phyloP scores from a whole-genome alignment of 2,888 invertebrate genomes.

The Halictus ligatus region DNA sequence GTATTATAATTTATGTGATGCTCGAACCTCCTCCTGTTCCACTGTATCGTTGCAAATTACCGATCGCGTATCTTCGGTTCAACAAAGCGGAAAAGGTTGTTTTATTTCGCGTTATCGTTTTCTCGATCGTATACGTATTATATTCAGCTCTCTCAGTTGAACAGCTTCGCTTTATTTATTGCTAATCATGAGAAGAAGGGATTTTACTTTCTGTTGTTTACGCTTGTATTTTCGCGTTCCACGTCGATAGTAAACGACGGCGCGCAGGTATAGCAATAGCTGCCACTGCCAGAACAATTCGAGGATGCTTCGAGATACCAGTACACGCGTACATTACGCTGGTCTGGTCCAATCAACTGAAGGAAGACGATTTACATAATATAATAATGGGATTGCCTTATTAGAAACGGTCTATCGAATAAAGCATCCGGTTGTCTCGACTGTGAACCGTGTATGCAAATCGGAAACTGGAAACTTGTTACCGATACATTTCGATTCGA shows the following conservation, averaged over 20 bases:
- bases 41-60: not conserved
- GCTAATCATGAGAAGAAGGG: not conserved
- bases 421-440: conserved; percentile 31
- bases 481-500: not conserved
- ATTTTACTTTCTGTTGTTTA: too few species aligned
- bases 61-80: not conserved
- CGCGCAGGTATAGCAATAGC: not conserved
- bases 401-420: conserved; percentile 30
- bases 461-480: conserved; percentile 2
- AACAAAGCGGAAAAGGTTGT: not conserved
- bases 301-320: not conserved
- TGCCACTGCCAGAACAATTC: conserved; percentile 7
- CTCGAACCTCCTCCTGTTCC: not conserved
- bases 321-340: conserved; percentile 11
- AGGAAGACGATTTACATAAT: conserved; percentile 37
- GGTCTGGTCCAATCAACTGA: conserved; percentile 22
- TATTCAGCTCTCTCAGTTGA: not conserved
- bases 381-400: conserved; percentile 26
- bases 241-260: not conserved
- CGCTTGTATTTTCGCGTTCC: not conserved
- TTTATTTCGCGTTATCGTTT: not conserved
- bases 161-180: not conserved
- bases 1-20: not conserved
- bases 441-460: conserved; percentile 16
- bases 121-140: not conserved